Evolutionary conservation across 2,113 vertebrate genomes (phyloP), one percentile per base, ranked within the genome.

Genomic region (Notiomystis cincta): DNA sequence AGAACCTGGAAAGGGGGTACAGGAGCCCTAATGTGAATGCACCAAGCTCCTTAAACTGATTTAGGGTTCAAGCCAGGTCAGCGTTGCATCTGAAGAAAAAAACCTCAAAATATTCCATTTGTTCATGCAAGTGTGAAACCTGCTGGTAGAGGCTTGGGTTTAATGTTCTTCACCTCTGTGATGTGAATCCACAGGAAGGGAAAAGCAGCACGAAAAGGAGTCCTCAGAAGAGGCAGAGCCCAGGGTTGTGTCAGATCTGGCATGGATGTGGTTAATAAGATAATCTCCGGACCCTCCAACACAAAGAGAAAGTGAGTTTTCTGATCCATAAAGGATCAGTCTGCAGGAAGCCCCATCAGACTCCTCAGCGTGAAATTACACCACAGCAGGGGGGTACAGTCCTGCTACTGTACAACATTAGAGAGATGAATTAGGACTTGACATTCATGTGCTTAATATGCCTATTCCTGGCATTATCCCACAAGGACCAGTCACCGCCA

Each of bases 251-350:
- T 73, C 62, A 45, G 53, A 3, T 11, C 95, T 95, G 96, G 97
- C 80, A 54, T 35, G 62, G 92, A 97, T 95, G 86, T 97, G 89
- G 98, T 98, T 98, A 98, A 98, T 93, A 91, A 95, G 56, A 95
- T 98, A 98, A 98, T 98, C 97, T 96, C 76, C 2, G 7, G 95
- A 78, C 96, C 91, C 96, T 94, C 45, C 94, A 95, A 19, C 94
- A 98, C 97, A 98, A 98, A 98, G 97, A 94, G 97, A 97, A 98
- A 98, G 98, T 98, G 97, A 94, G 98, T 97, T 98, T 98, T 98
- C 97, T 98, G 98, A 98, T 98, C 98, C 98, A 98, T 98, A 98
- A 98, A 98, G 98, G 98, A 98, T 98, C 98, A 98, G 98, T 97
- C 98, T 96, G 97, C 95, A 96, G 98, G 98, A 98, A 67, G 97